Evolutionary conservation across 2,113 vertebrate genomes (phyloP).

Genomic region (Rhagologus leucostigma): DNA sequence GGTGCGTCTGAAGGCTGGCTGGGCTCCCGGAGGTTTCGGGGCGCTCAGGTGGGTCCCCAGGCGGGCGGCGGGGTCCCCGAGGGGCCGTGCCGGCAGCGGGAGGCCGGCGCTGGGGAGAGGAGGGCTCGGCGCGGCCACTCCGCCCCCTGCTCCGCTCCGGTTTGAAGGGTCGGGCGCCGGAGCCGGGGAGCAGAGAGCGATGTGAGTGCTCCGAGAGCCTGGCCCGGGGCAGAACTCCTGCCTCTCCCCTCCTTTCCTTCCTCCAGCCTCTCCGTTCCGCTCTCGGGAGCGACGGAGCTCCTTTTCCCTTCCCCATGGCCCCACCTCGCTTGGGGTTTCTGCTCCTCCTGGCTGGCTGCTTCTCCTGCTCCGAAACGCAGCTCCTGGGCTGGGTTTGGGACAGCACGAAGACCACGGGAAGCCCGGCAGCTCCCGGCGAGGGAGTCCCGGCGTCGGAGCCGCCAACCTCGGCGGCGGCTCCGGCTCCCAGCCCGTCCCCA

Average conservation of each 20-base stretch:
- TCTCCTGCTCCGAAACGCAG: conserved; percentile 44
- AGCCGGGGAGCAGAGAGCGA: conserved; percentile 63
- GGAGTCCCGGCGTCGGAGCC: fast-evolving
- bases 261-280: not conserved
- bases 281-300: not conserved
- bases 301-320: not conserved
- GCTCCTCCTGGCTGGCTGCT: conserved; percentile 66
- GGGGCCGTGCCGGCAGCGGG: not conserved
- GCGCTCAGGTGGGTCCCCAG: not conserved
- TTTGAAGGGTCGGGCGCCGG: conserved; percentile 36
- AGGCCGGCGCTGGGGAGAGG: not conserved
- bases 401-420: not conserved
- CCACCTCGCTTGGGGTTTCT: conserved; percentile 51
- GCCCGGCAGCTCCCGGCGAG: not conserved
- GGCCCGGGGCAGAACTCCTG: conserved; percentile 37
- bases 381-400: conserved; percentile 68
- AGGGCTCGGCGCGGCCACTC: conserved; percentile 49
- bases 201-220: conserved; percentile 44
- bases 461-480: fast-evolving
- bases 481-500: not conserved
- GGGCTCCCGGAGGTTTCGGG: not conserved
- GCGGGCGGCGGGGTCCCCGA: not conserved
- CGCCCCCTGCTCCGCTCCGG: conserved; percentile 14
- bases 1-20: not conserved
- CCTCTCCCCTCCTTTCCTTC: not conserved